A percentile compares a stretch with the other conserved stretches of the same genome.
Evolutionary conservation across 2,797 vertebrate species (phyloP).

Genomic region (Oceanodroma leucorhoa): DNA sequence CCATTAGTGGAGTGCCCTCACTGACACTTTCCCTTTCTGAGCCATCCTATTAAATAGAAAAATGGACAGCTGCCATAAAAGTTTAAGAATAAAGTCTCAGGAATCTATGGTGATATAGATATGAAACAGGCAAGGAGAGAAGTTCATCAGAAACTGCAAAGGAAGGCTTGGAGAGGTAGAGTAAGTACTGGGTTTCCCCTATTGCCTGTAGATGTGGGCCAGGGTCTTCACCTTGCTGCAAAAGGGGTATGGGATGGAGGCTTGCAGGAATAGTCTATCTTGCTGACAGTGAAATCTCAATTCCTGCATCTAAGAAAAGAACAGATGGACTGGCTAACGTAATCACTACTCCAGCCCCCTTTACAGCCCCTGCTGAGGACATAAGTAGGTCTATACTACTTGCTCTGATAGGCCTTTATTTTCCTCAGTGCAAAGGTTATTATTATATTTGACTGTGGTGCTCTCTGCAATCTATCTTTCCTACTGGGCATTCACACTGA

Average conservation of each 20-base stretch:
- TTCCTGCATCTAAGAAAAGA: not conserved
- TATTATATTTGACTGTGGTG: not conserved
- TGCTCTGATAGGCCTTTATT: not conserved
- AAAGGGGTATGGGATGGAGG: not conserved
- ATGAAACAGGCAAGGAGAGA: not conserved
- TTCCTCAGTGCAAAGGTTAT: not conserved
- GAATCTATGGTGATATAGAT: not conserved
- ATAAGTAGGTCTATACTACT: accelerated
- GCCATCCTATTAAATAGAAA: not conserved
- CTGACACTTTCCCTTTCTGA: not conserved
- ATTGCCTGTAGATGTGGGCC: not conserved
- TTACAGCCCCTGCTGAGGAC: not conserved
- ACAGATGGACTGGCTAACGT: not conserved
- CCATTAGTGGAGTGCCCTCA: not conserved
- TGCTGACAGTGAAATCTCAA: not conserved
- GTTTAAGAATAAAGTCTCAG: not conserved
- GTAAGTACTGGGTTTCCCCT: not conserved
- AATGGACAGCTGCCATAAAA: not conserved
- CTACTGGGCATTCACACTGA: not conserved
- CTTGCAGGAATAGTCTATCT: not conserved
- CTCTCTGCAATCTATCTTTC: not conserved
- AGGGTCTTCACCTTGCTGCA: not conserved
- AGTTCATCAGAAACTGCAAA: not conserved
- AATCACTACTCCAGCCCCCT: not conserved
- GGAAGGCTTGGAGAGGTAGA: not conserved